phyloP scores from a whole-genome alignment of 2,888 invertebrate species.

The Azorinus chamasolen region DNA sequence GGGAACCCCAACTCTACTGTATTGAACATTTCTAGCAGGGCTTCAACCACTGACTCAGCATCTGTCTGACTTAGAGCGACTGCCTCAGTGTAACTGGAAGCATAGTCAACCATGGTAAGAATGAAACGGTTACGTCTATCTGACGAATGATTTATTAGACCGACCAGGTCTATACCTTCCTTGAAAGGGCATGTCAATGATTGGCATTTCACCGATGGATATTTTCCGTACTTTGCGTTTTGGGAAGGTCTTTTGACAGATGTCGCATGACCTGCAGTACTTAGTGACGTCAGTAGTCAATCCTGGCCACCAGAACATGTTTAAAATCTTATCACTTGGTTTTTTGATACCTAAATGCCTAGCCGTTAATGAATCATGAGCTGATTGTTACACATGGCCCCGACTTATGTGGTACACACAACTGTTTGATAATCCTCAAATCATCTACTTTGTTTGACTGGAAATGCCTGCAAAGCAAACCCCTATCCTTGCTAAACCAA shows the following conservation, averaged over 20 bases:
- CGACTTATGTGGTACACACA: slow-evolving; percentile 2
- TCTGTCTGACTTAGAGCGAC: slow-evolving; percentile 39
- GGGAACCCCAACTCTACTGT: slow-evolving; percentile 52
- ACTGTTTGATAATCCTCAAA: background rate
- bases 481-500: too few species aligned
- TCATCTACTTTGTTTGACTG: background rate
- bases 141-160: slow-evolving; percentile 47
- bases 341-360: too few species aligned
- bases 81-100: slow-evolving; percentile 59
- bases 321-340: background rate
- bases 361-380: background rate
- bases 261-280: too few species aligned
- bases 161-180: slow-evolving; percentile 59
- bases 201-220: slow-evolving; percentile 6
- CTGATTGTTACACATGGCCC: background rate
- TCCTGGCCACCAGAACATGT: background rate
- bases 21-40: slow-evolving; percentile 48
- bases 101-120: slow-evolving; percentile 54
- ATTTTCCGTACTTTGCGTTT: too few species aligned
- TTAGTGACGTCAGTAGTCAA: background rate
- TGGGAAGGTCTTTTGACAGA: too few species aligned
- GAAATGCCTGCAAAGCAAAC: background rate
- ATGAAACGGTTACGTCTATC: slow-evolving; percentile 56
- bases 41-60: slow-evolving; percentile 59
- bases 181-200: slow-evolving; percentile 29